phyloP scores from a whole-genome alignment of 2,797 vertebrate species.

The Iguana delicatissima region DNA sequence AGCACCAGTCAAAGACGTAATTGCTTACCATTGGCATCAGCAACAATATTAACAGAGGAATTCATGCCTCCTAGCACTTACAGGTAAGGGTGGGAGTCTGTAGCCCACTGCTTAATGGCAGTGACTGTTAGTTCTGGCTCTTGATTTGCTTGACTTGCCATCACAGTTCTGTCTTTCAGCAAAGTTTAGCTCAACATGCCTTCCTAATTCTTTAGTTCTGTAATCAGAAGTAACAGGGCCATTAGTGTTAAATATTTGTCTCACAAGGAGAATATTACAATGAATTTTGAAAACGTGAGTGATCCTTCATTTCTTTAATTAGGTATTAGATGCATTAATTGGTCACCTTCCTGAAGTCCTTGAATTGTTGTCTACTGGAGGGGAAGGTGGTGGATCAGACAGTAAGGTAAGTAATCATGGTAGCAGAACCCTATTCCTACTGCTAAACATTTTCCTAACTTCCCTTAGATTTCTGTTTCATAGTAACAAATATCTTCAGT shows the following conservation, averaged over 20 bases:
- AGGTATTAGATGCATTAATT: conserved; percentile 94
- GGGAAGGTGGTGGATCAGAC: conserved; percentile 86
- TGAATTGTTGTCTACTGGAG: conserved; percentile 87
- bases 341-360: conserved; percentile 92
- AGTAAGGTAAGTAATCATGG: conserved; percentile 82
- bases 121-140: neutral
- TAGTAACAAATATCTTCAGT: neutral
- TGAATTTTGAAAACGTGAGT: conserved; percentile 53
- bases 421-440: neutral
- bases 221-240: neutral
- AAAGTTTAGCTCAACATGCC: neutral
- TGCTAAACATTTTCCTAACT: neutral
- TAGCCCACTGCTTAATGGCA: neutral
- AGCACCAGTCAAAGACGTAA: neutral
- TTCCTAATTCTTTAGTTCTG: neutral
- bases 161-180: neutral
- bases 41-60: neutral
- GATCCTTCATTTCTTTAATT: conserved; percentile 68
- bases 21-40: neutral
- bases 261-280: conserved; percentile 31
- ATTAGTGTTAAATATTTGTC: neutral
- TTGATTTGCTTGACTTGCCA: neutral
- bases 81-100: neutral
- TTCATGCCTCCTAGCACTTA: neutral
- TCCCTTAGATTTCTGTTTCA: neutral